These are phyloP conservation scores for Ranitomeya variabilis DNA, from an alignment of 2,113 vertebrate genomes.

Conservation along the genomic window DNA sequence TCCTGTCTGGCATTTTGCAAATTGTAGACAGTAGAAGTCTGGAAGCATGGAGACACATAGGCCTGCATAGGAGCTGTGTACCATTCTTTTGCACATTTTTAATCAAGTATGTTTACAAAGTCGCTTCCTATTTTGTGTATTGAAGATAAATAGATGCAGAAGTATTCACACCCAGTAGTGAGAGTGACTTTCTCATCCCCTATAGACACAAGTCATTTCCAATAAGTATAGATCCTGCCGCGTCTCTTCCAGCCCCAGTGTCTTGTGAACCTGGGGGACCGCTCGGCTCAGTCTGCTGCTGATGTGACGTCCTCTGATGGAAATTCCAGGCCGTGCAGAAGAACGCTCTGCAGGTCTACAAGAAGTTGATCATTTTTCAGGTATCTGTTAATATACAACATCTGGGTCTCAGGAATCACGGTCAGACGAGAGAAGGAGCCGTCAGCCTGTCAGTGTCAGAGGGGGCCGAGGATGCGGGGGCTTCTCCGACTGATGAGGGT, in stretches of 20 bases:
- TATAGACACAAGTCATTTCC: neutral
- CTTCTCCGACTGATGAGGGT: too few species aligned
- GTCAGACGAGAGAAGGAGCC: neutral
- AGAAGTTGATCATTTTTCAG: neutral
- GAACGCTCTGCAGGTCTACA: neutral
- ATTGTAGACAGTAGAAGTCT: too few species aligned
- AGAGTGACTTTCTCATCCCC: neutral
- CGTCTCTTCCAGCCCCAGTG: neutral
- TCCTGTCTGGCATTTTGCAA: too few species aligned
- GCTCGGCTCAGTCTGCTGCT: neutral
- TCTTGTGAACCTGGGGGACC: slow-evolving; percentile 47
- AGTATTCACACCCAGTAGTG: too few species aligned
- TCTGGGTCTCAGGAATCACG: neutral
- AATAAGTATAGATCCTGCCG: neutral
- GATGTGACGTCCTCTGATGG: neutral
- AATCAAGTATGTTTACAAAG: too few species aligned
- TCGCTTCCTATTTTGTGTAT: too few species aligned
- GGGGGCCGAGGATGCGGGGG: too few species aligned
- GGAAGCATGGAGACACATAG: too few species aligned
- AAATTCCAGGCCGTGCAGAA: neutral
- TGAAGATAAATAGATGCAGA: too few species aligned
- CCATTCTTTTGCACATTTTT: too few species aligned
- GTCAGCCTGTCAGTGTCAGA: too few species aligned
- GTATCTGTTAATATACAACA: slow-evolving; percentile 16
- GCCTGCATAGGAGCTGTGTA: too few species aligned